Evolutionary conservation across 1,140 invertebrate genomes (phyloP).

Genomic region (Listronotus bonariensis): DNA sequence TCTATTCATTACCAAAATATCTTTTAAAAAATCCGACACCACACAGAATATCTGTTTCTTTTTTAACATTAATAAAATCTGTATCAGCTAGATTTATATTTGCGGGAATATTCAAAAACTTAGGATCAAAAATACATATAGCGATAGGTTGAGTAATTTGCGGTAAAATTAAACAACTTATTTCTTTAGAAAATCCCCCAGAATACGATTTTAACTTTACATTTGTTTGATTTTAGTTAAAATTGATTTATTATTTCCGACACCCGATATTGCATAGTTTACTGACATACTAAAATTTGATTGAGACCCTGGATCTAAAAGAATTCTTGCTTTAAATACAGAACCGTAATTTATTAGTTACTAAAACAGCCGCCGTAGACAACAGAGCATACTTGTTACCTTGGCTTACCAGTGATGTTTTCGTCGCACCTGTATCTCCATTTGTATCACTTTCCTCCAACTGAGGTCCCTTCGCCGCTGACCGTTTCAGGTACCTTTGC

Average conservation of each 20-base stretch:
- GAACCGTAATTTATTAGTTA: too few species aligned
- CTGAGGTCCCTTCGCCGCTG: too few species aligned
- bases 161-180: background rate
- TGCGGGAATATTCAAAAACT: constrained; percentile 3
- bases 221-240: too few species aligned
- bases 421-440: too few species aligned
- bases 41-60: constrained; percentile 13
- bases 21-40: constrained; percentile 3
- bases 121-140: background rate
- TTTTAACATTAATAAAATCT: background rate
- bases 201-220: background rate
- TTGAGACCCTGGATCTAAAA: background rate
- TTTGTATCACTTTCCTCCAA: too few species aligned
- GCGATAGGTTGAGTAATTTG: constrained; percentile 2
- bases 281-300: too few species aligned
- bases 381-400: too few species aligned
- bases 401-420: too few species aligned
- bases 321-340: background rate
- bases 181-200: background rate
- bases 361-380: too few species aligned
- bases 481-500: too few species aligned
- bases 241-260: too few species aligned
- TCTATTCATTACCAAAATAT: constrained; percentile 8
- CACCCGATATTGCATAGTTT: too few species aligned
- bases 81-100: constrained; percentile 13